These are phyloP conservation scores for Apamea monoglypha DNA, from an alignment of 2,888 invertebrate genomes.

Conservation along the genomic window DNA sequence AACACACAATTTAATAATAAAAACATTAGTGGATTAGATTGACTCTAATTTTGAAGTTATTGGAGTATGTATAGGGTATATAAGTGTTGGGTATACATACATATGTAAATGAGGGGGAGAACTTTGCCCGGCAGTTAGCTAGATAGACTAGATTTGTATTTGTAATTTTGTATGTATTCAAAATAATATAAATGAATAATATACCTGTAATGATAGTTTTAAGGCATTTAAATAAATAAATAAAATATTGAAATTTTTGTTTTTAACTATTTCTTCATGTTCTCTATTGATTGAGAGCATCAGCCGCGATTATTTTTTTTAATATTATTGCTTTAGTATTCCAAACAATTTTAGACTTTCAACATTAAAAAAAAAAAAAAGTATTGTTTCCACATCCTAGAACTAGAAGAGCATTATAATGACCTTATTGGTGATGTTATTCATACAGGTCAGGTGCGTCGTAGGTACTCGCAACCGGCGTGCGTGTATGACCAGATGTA, in stretches of 20 bases:
- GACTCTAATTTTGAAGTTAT: too few relatives aligned
- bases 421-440: neutral
- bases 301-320: neutral
- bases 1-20: neutral
- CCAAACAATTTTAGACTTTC: neutral
- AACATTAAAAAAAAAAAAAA: neutral
- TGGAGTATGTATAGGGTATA: too few relatives aligned
- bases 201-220: too few relatives aligned
- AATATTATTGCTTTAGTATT: neutral
- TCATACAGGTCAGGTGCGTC: neutral
- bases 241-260: neutral
- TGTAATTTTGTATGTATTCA: neutral
- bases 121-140: neutral
- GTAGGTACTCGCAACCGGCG: neutral
- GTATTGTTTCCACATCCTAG: neutral
- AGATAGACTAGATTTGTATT: neutral
- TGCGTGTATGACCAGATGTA: too few relatives aligned
- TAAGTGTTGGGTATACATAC: neutral
- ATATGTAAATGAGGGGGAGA: neutral
- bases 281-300: neutral
- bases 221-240: too few relatives aligned
- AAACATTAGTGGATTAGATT: neutral
- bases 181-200: too few relatives aligned
- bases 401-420: neutral
- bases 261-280: neutral